Conservation (phyloP, 2,797 vertebrate genomes). For the Chelon labrosus region DNA sequence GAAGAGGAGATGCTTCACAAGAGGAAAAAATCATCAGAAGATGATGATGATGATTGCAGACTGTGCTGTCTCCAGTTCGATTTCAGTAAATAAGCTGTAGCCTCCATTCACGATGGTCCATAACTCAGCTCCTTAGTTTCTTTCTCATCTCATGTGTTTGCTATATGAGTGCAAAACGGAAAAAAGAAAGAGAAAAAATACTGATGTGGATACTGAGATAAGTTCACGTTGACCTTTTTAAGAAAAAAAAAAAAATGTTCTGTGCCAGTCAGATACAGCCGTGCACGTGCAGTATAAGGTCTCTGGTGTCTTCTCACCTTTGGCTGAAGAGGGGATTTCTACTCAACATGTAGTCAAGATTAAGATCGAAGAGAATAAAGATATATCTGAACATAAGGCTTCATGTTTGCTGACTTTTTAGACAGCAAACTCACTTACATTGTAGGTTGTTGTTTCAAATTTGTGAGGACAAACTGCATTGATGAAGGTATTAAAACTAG, state of each 20-base stretch:
- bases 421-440: too few relatives aligned
- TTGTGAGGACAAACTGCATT: background rate
- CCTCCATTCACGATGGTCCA: background rate
- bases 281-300: background rate
- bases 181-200: background rate
- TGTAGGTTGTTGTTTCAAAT: background rate
- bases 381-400: background rate
- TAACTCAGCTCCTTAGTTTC: background rate
- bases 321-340: background rate
- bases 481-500: background rate
- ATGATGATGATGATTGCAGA: background rate
- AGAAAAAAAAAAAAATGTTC: background rate
- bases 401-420: background rate
- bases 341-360: background rate
- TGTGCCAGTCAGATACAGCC: background rate
- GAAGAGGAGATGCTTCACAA: background rate
- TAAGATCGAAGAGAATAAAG: background rate
- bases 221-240: background rate
- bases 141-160: background rate
- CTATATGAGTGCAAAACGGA: background rate
- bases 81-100: background rate
- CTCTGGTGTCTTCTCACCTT: background rate
- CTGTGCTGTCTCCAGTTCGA: background rate
- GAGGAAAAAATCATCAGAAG: conserved; percentile 16
- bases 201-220: background rate